Evolutionary conservation across 2,888 invertebrate species (phyloP), one percentile per base, ranked within the genome.

Genomic region (Andrena fulva): DNA sequence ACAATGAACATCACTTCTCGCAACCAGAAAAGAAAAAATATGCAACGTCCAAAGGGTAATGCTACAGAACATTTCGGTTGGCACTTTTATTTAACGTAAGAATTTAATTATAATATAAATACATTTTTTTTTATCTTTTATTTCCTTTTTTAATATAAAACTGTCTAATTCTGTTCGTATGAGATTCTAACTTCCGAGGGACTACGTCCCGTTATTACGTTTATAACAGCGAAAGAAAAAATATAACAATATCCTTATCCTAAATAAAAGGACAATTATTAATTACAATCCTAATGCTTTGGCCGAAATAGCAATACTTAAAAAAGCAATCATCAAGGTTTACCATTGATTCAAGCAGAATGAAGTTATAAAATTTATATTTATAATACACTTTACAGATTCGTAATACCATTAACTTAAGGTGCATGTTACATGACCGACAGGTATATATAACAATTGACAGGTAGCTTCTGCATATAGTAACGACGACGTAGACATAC

Each of bases 341-440:
- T 89, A 79, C 82, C 89, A 89, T 89, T 89, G 84, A 89, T 87
- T 86, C 91, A 91, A 92, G 89, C 91, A 90, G 89, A 91, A 92
- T 92, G 93, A 93, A 93, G 92, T 93, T 93, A 94, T 93, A 93
- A 93, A 94, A 94, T 94, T 93, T 93, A 93, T 93, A 93, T 93
- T 93, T 94, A 94, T 93, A 93, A 93, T 94, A 94, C 94, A 94
- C 94, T 94, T 94, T 94, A 94, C 94, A 94, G 92, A 92, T 93
- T 93, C 91, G 90, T 92, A 93, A 92, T 92, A 92, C 92, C 92
- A 92, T 93, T 92, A 93, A 94, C 93, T 93, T 93, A 93, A 92
- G 90, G 92, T 92, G 93, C 93, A 92, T 92, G 91, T 93, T 92
- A 93, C 90, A 92, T 93, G 91, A 93, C 90, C 91, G 91, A 91